Evolutionary conservation across 2,888 invertebrate species (phyloP).

Genomic region (Amphiduros pacificus): DNA sequence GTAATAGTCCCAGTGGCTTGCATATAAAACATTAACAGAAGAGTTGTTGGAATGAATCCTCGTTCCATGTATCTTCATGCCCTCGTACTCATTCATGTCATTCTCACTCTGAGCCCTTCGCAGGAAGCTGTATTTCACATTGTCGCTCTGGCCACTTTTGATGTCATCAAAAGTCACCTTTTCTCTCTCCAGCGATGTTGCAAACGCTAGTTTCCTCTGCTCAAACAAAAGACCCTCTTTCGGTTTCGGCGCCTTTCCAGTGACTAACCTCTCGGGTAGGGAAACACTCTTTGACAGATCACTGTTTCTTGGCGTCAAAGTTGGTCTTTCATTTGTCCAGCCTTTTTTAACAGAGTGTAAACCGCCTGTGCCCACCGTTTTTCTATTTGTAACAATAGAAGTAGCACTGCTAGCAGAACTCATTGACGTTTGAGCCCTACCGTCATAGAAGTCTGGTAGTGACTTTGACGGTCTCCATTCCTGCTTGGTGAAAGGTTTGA

Average conservation of each 20-base stretch:
- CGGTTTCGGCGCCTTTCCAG: neutral
- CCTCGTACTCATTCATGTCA: neutral
- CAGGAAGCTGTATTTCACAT: too few relatives aligned
- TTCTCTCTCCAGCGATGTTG: too few relatives aligned
- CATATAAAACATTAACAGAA: neutral
- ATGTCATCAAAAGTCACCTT: too few relatives aligned
- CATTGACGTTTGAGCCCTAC: neutral
- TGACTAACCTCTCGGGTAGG: neutral
- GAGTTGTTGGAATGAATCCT: neutral
- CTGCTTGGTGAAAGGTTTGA: slow-evolving; percentile 3
- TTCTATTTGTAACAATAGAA: neutral
- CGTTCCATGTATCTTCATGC: neutral
- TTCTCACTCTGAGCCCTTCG: neutral
- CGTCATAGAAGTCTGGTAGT: slow-evolving; percentile 6
- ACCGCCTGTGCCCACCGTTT: neutral
- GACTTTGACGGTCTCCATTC: slow-evolving; percentile 11
- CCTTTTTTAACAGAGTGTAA: neutral
- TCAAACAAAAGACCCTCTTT: too few relatives aligned
- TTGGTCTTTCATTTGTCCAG: too few relatives aligned
- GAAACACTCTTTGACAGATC: neutral
- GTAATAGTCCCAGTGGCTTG: neutral
- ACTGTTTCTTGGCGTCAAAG: too few relatives aligned
- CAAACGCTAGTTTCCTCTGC: too few relatives aligned
- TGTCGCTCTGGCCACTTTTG: too few relatives aligned
- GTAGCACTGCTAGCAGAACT: neutral